Evolutionary conservation across 2,888 invertebrate species (phyloP), one percentile per base, ranked within the genome.

Genomic region (Agrochola lychnidis): DNA sequence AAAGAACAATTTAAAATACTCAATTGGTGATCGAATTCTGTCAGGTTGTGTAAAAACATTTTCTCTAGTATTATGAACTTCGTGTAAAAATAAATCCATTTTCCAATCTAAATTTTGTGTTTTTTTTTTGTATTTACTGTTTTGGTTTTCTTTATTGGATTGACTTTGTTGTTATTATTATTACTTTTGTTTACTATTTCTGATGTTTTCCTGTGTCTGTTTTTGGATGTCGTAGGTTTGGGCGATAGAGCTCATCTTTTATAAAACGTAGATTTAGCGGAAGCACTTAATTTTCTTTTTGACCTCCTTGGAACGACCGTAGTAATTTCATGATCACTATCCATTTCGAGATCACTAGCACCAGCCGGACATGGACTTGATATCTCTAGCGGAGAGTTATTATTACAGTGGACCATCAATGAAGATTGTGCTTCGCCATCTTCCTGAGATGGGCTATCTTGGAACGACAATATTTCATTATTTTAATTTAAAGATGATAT

Each of bases 1-100:
- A 59, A 68, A 68, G 42, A 72, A 72, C 19, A 57, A 56, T n/a
- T 56, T 56, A 56, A 56, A 56, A 56, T 72, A 64, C 19, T 64
- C 63, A 72, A 64, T 72, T 45, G 71, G 56, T 42, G 40, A 40
- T 40, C 40, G 40, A 9, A 6, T 7, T 40, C 40, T 40, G 0
- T 40, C 40, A 40, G 7, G 40, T 40, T 40, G 40, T 7, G 40
- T 40, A 40, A 40, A 40, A 40, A 40, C 40, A 40, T 40, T 40
- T 40, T 40, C 40, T 40, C 40, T 40, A 40, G 40, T 40, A 6
- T n/a, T 72, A 64, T 72, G 72, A 63, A 64, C 45, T 72, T 72
- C 45, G 25, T 72, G 2, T 25, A 64, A 19, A 64, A 64, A 64
- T 25, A 64, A 16, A 16, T 45, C n/a, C 4, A n/a, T n/a, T 56